phyloP scores from a whole-genome alignment of 1,140 invertebrate species.

The Parapsyche elsis region DNA sequence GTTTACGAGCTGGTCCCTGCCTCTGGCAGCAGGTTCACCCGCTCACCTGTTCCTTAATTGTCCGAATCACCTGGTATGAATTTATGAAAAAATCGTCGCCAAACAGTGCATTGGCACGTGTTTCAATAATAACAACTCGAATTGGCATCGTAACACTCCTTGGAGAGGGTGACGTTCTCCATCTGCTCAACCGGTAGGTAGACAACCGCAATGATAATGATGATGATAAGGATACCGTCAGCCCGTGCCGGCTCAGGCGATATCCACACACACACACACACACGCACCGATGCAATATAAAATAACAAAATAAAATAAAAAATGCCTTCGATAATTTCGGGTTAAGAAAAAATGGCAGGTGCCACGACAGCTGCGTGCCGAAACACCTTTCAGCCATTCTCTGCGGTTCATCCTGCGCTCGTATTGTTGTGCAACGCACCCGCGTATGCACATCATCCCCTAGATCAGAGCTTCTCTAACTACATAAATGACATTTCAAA shows the following conservation, averaged over 20 bases:
- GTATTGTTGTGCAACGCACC: constrained; percentile 4
- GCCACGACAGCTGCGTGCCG: constrained; percentile 38
- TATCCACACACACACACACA: too few species aligned
- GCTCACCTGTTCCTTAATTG: neutral
- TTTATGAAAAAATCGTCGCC: constrained; percentile 3
- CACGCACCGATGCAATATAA: too few species aligned
- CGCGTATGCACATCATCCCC: neutral
- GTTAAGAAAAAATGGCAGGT: constrained; percentile 43
- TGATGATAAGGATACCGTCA: constrained; percentile 29
- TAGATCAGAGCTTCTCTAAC: too few species aligned
- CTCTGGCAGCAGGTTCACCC: neutral
- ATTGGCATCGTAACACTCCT: neutral
- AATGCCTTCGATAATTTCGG: constrained; percentile 27
- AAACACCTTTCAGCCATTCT: constrained; percentile 36
- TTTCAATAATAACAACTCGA: neutral
- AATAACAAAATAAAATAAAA: too few species aligned
- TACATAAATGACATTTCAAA: too few species aligned
- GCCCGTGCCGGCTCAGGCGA: constrained; percentile 20
- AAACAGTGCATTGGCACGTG: neutral
- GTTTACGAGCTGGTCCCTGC: too few species aligned
- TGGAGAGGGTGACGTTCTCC: neutral
- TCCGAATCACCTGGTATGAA: neutral
- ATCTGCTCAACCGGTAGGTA: neutral
- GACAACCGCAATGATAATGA: neutral
- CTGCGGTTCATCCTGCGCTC: neutral